Evolutionary conservation across 2,113 vertebrate genomes (phyloP).

Genomic region (Hippocampus mohnikei): DNA sequence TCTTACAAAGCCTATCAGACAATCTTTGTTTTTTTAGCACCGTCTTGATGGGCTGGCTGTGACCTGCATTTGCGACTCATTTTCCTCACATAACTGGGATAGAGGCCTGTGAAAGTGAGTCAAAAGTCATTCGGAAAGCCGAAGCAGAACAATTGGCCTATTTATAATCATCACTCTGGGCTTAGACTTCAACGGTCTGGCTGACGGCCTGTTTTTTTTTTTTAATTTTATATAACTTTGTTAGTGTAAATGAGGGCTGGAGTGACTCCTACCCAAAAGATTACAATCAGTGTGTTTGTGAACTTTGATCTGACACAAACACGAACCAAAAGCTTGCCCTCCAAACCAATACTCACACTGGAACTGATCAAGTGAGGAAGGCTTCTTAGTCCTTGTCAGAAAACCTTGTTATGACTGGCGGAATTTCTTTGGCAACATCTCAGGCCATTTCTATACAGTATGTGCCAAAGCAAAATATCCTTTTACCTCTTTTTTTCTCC

Average conservation of each 20-base stretch:
- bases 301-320: conserved; percentile 65
- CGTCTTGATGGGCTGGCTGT: conserved; percentile 7
- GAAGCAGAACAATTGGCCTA: conserved; percentile 38
- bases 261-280: conserved; percentile 59
- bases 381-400: conserved; percentile 61
- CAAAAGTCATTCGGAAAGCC: conserved; percentile 37
- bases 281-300: conserved; percentile 68
- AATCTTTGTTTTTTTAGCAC: conserved; percentile 6
- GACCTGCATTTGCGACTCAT: conserved; percentile 17
- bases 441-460: conserved; percentile 41
- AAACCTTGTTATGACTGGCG: conserved; percentile 70
- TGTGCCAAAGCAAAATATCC: conserved; percentile 42
- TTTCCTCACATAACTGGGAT: conserved; percentile 41
- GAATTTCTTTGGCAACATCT: conserved; percentile 59
- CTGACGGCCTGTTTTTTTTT: conserved; percentile 52
- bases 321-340: conserved; percentile 57
- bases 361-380: conserved; percentile 57
- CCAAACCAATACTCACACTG: conserved; percentile 37
- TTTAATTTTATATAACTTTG: conserved; percentile 49
- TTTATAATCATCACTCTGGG: conserved; percentile 53
- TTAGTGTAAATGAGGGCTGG: conserved; percentile 39
- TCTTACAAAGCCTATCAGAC: background rate
- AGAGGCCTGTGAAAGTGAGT: conserved; percentile 37
- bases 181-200: conserved; percentile 66
- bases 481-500: conserved; percentile 24